Evolutionary conservation across 2,113 vertebrate species (phyloP).

Genomic region (Thermophis baileyi): DNA sequence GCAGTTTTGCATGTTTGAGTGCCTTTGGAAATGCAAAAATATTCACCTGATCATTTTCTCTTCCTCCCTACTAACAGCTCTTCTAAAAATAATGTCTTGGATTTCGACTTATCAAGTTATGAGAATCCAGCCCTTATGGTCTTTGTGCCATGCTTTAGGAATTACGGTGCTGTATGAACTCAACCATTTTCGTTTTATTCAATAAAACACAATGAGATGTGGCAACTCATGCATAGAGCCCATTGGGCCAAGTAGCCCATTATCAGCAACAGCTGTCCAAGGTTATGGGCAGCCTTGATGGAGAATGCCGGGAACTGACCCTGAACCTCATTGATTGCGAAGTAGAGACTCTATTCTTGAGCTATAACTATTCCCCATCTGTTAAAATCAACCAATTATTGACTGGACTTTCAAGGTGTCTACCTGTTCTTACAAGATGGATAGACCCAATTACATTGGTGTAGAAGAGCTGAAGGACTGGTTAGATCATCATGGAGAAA

Average conservation of each 20-base stretch:
- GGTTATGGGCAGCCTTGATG: background rate
- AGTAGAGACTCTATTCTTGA: background rate
- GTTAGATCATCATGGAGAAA: background rate
- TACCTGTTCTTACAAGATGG: background rate
- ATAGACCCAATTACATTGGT: background rate
- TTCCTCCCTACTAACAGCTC: background rate
- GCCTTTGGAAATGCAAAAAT: background rate
- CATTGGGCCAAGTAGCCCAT: background rate
- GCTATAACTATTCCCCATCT: background rate
- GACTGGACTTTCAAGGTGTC: background rate
- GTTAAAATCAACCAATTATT: background rate
- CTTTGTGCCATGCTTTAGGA: background rate
- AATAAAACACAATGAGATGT: background rate
- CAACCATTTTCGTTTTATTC: background rate
- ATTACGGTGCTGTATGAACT: background rate
- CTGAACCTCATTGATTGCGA: background rate
- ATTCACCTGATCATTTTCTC: background rate
- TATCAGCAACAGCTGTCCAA: background rate
- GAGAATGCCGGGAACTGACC: no score
- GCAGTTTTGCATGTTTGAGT: background rate
- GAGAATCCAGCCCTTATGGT: background rate
- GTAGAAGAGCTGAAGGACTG: background rate
- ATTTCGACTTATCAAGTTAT: background rate
- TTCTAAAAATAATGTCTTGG: background rate
- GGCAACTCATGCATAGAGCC: background rate